These are phyloP conservation scores for Stigmatopora nigra DNA, from an alignment of 2,113 vertebrate genomes.

Conservation along the genomic window DNA sequence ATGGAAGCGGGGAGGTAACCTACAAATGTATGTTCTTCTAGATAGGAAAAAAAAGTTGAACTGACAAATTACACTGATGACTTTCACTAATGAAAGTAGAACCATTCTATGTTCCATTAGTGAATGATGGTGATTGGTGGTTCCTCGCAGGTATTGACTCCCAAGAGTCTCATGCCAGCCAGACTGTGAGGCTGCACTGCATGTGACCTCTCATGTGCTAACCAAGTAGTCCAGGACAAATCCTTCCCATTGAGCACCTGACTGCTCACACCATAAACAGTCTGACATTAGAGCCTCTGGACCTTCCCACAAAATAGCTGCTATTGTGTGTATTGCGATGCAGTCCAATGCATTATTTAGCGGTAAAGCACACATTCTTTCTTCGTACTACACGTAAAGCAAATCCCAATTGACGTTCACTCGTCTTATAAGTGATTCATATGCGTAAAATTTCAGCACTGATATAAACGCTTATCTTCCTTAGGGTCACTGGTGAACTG, in stretches of 20 bases:
- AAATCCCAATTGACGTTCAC: background rate
- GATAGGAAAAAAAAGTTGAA: background rate
- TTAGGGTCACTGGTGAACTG: too few species aligned
- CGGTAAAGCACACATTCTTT: background rate
- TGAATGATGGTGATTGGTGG: background rate
- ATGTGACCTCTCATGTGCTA: slow-evolving; percentile 70
- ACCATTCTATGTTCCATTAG: background rate
- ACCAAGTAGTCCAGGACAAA: slow-evolving; percentile 43
- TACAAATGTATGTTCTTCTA: background rate
- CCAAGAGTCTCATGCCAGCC: slow-evolving; percentile 30
- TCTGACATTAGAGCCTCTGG: slow-evolving; percentile 12
- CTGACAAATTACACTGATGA: background rate
- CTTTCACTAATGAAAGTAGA: background rate
- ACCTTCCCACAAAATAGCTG: background rate
- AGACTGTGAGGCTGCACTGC: slow-evolving; percentile 38
- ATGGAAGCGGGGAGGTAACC: background rate
- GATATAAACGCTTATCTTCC: too few species aligned
- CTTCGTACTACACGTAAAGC: background rate
- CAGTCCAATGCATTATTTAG: background rate
- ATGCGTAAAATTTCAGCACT: too few species aligned
- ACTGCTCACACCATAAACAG: slow-evolving; percentile 51
- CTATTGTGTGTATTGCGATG: background rate
- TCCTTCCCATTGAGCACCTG: slow-evolving; percentile 54
- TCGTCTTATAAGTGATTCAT: too few species aligned
- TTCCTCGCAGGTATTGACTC: slow-evolving; percentile 19